Percentiles rank a stretch among this genome's conserved stretches.
These are phyloP conservation scores for Thera britannica DNA, from an alignment of 2,888 invertebrate genomes.

Conservation along the genomic window DNA sequence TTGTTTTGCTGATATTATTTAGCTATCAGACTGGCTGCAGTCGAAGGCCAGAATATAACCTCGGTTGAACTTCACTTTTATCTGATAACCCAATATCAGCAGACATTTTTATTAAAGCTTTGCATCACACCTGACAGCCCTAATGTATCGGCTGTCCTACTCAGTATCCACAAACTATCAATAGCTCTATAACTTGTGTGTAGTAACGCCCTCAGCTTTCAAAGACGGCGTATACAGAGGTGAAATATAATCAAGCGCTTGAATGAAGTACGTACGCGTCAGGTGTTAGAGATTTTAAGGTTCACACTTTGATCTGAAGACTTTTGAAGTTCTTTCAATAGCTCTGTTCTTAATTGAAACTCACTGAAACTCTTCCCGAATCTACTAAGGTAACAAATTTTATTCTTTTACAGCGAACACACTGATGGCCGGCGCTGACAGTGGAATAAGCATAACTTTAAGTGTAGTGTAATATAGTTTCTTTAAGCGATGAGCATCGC, in stretches of 20 bases:
- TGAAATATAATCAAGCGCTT: slow-evolving; percentile 3
- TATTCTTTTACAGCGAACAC: background rate
- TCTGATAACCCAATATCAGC: background rate
- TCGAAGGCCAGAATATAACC: background rate
- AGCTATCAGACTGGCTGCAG: background rate
- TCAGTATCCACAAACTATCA: slow-evolving; percentile 54
- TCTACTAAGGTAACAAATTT: background rate
- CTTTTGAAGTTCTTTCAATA: background rate
- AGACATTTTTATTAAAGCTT: background rate
- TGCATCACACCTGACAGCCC: slow-evolving; percentile 36
- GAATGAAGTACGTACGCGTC: background rate
- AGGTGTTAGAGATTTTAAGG: background rate
- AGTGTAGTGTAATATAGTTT: no score
- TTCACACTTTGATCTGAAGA: background rate
- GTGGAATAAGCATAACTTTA: no score
- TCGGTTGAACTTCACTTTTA: background rate
- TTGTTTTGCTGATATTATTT: background rate
- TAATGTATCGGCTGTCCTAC: slow-evolving; percentile 41
- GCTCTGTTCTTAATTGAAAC: no score
- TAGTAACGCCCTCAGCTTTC: slow-evolving; percentile 53
- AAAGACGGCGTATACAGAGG: slow-evolving; percentile 47
- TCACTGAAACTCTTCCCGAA: background rate
- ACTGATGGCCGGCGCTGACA: background rate
- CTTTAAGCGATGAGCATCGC: no score
- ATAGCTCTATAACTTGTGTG: slow-evolving; percentile 58